Conservation (phyloP, 2,797 vertebrate genomes). For the Myiotriccus ornatus region DNA sequence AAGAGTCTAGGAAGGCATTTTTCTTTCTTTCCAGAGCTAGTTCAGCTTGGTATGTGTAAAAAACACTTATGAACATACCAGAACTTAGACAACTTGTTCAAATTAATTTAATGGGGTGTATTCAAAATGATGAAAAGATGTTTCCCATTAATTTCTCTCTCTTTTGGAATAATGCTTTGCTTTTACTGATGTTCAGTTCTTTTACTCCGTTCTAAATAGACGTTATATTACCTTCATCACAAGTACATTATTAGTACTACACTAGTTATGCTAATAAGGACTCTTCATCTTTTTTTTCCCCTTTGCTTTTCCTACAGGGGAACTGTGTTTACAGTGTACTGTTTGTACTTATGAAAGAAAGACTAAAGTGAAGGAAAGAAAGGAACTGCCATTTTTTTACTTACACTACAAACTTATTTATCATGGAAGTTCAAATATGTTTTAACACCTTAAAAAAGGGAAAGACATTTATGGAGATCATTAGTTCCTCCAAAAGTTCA, state of each 20-base stretch:
- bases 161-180: background rate
- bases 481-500: background rate
- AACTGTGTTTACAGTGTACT: background rate
- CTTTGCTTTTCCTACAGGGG: background rate
- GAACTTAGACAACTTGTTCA: conserved; percentile 3
- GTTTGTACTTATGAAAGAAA: background rate
- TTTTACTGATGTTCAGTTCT: background rate
- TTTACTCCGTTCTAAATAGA: conserved; percentile 12
- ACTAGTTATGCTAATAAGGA: conserved; percentile 1
- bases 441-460: background rate
- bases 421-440: background rate
- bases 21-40: conserved; percentile 1
- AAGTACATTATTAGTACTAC: background rate
- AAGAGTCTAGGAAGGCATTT: conserved; percentile 38
- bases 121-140: conserved; percentile 34
- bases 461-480: background rate
- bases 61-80: background rate
- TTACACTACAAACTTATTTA: background rate
- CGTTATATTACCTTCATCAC: background rate
- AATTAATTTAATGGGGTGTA: background rate
- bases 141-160: conserved; percentile 4
- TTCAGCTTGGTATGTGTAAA: background rate
- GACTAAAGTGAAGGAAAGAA: background rate
- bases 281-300: background rate
- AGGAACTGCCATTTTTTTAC: background rate